phyloP scores from a whole-genome alignment of 1,140 invertebrate species.

The Tachypleus tridentatus region DNA sequence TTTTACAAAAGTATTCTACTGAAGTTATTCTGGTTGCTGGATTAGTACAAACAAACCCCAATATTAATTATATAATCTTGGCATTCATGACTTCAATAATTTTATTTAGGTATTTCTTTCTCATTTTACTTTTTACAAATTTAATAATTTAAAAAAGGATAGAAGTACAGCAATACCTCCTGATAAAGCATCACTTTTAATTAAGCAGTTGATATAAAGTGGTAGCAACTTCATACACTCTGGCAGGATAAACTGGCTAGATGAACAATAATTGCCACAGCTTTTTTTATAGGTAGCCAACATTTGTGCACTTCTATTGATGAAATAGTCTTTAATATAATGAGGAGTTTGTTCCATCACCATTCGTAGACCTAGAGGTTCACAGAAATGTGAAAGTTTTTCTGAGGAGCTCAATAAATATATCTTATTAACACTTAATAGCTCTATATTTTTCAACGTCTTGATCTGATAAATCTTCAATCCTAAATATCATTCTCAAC shows the following conservation, averaged over 20 bases:
- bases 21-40: neutral
- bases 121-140: neutral
- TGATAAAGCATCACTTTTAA: conserved; percentile 36
- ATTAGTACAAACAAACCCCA: neutral
- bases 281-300: conserved; percentile 31
- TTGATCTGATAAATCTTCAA: too few species aligned
- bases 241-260: conserved; percentile 78
- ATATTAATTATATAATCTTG: neutral
- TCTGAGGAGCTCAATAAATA: too few species aligned
- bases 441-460: too few species aligned
- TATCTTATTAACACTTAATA: too few species aligned
- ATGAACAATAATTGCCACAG: conserved; percentile 28
- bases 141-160: neutral
- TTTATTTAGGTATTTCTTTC: too few species aligned
- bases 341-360: conserved; percentile 17
- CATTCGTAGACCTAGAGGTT: too few species aligned
- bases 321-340: conserved; percentile 20
- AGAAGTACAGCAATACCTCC: conserved; percentile 12
- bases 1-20: neutral
- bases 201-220: conserved; percentile 81
- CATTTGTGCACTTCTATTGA: conserved; percentile 20
- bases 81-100: too few species aligned
- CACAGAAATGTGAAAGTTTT: too few species aligned
- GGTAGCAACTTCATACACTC: conserved; percentile 96
- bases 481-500: too few species aligned